These are phyloP conservation scores for Hycleus phaleratus DNA, from an alignment of 1,140 invertebrate species.

Conservation along the genomic window DNA sequence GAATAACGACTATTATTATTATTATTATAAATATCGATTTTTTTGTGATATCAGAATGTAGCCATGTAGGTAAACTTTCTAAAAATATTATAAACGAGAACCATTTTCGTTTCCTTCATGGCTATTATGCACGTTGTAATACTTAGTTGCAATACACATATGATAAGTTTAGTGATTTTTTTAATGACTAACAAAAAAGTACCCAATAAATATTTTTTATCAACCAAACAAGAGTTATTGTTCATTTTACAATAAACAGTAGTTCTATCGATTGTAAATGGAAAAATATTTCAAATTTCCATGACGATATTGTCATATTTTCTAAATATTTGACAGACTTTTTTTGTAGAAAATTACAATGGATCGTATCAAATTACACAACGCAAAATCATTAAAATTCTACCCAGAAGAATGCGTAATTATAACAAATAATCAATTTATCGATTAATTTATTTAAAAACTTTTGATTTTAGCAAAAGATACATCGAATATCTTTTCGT, in stretches of 20 bases:
- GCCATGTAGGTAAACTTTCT: conserved; percentile 24
- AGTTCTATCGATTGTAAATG: too few species aligned
- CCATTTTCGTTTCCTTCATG: conserved; percentile 20
- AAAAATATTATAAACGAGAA: conserved; percentile 1
- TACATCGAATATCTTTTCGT: conserved; percentile 4
- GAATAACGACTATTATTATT: conserved; percentile 20
- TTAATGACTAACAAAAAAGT: conserved; percentile 29
- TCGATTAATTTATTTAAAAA: background rate
- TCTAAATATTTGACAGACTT: too few species aligned
- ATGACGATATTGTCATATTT: too few species aligned
- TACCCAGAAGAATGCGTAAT: conserved; percentile 8
- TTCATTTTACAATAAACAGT: too few species aligned
- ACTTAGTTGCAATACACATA: conserved; percentile 32
- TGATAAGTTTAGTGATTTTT: conserved; percentile 31
- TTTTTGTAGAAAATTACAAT: background rate
- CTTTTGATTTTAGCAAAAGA: background rate
- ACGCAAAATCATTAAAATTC: conserved; percentile 9
- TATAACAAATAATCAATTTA: background rate
- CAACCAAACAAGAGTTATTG: background rate
- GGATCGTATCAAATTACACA: conserved; percentile 5
- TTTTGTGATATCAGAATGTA: conserved; percentile 28
- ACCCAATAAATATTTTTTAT: conserved; percentile 36
- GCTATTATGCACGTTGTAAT: conserved; percentile 31
- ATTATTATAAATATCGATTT: too few species aligned
- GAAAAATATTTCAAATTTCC: too few species aligned